Evolutionary conservation across 1,140 invertebrate genomes (phyloP), one percentile per base, ranked within the genome.

Genomic region (Drosophila prosaltans): DNA sequence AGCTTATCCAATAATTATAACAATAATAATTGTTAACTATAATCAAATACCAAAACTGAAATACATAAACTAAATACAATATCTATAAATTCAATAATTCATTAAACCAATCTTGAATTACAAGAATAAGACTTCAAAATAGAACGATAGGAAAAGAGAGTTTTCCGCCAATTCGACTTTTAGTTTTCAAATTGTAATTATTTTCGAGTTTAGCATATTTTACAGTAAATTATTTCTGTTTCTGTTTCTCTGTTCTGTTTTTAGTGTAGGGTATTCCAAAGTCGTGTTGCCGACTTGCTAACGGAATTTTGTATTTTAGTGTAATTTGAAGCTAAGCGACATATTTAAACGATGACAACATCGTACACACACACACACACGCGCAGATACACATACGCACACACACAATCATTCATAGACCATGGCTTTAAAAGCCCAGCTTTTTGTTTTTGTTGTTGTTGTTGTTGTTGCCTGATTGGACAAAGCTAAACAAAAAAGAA

Each of bases 281-380:
- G 45, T 51, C 21, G 45, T 26, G 21, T 26, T 36, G 3, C 32
- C 32, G 32, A 36, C 32, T 36, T 5, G 32, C 32, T 36, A 36
- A 36, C 32, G 32, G 32, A 36, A 36, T 62, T 55, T 54, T 26
- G 16, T 7, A 40, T 11, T 62, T 65, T 10, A 68, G 57, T 75
- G 72, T 68, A 63, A 36, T 59, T 43, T 36, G 32, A 45, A 72
- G 26, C 70, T 40, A 26, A 67, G 51, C 62, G 61, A 80, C 68
- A 81, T 88, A 75, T 84, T 90, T 72, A 21, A 65, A 55, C 72
- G 84, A 90, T 89, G 84, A 89, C 85, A 89, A 84, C 84, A 90
- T 89, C 81, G 65, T n/a, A 26, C 55, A 16, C 40, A 21, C 36
- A 43, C 39, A 43, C 39, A 55, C 28, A 5, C 28, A 67, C 32